These are phyloP conservation scores for Capra hircus DNA, from an alignment of 2,113 vertebrate genomes.

Conservation along the genomic window DNA sequence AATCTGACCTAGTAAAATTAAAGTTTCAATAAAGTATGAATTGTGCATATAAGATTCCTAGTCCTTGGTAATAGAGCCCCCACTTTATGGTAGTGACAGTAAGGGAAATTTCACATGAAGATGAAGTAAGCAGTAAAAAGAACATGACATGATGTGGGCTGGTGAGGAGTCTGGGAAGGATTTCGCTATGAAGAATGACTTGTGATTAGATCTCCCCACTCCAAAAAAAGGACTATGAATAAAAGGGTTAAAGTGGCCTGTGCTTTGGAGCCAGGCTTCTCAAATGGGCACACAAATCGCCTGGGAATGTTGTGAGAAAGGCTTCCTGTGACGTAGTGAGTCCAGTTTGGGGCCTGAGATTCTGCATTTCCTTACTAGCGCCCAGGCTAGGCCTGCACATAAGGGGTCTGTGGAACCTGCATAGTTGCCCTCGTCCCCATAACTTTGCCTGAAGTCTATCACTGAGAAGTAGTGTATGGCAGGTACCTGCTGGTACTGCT, in stretches of 20 bases:
- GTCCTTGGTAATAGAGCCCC: not conserved
- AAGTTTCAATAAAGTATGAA: not conserved
- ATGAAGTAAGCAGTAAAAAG: not conserved
- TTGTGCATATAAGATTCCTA: not conserved
- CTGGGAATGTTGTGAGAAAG: not conserved
- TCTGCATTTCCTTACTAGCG: not conserved
- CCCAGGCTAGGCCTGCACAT: not conserved
- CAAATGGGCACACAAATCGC: not conserved
- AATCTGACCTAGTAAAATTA: conserved; percentile 7
- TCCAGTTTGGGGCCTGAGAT: not conserved
- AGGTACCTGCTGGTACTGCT: not conserved
- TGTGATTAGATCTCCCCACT: not conserved
- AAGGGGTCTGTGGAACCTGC: not conserved
- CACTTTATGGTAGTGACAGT: not conserved
- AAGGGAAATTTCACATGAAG: not conserved
- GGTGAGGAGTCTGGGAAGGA: not conserved
- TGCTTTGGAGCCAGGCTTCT: not conserved
- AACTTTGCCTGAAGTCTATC: not conserved
- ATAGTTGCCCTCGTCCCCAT: not conserved
- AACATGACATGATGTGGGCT: not conserved
- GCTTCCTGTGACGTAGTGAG: not conserved
- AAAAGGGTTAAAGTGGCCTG: not conserved
- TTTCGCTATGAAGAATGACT: not conserved
- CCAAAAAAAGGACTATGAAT: not conserved
- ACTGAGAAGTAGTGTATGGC: not conserved